phyloP scores from a whole-genome alignment of 2,888 invertebrate genomes.

The Charanyca ferruginea region DNA sequence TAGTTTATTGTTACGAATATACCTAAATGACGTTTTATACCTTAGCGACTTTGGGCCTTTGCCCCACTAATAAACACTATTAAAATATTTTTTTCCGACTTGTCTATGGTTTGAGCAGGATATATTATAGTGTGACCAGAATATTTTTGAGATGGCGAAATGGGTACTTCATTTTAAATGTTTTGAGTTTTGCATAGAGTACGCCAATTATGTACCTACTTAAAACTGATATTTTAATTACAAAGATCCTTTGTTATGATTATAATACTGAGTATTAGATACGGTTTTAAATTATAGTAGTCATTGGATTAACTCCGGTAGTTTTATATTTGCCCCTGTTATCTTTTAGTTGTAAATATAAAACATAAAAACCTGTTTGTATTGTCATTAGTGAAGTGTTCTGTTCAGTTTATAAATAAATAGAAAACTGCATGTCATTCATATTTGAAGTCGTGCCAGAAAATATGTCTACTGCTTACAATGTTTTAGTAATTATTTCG shows the following conservation, averaged over 20 bases:
- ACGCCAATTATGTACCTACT: no score
- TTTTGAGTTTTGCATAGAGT: background rate
- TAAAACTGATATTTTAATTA: no score
- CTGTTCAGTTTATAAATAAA: conserved; percentile 34
- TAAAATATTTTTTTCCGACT: no score
- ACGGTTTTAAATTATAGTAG: no score
- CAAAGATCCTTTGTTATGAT: no score
- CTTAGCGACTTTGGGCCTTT: background rate
- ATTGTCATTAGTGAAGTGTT: conserved; percentile 16
- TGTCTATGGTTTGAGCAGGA: conserved; percentile 14
- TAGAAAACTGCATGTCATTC: conserved; percentile 26
- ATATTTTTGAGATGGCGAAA: background rate
- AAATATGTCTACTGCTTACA: background rate
- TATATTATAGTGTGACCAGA: conserved; percentile 4
- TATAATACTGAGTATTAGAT: no score
- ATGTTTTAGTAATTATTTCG: background rate
- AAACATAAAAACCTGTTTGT: conserved; percentile 9
- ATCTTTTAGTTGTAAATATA: conserved; percentile 2
- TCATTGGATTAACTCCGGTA: no score
- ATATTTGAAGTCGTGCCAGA: conserved; percentile 39
- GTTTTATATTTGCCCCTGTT: no score
- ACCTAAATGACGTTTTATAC: background rate
- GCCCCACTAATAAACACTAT: no score
- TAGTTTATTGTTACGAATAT: conserved; percentile 10
- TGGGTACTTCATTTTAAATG: background rate